These are phyloP conservation scores for Napeogenes sylphis DNA, from an alignment of 2,888 invertebrate genomes.

Conservation along the genomic window DNA sequence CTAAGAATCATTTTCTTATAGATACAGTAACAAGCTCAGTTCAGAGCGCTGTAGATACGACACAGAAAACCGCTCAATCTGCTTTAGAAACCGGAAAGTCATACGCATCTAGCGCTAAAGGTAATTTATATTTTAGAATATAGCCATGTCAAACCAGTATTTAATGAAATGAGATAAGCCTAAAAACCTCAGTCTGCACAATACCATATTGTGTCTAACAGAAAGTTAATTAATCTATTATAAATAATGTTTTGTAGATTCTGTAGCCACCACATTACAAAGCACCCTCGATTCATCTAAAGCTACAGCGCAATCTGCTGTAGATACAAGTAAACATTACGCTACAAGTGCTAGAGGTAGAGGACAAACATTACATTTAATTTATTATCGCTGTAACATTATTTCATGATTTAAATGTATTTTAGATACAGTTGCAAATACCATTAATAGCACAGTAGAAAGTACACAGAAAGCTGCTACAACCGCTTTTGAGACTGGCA, in stretches of 20 bases:
- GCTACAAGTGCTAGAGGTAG: constrained; percentile 48
- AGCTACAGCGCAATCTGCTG: constrained; percentile 46
- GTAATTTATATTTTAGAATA: constrained; percentile 12
- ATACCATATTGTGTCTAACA: no score
- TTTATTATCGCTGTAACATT: no score
- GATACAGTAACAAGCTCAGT: constrained; percentile 37
- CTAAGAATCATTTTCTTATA: constrained; percentile 23
- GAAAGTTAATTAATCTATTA: no score
- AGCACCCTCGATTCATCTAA: constrained; percentile 42
- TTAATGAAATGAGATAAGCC: no score
- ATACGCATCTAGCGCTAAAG: constrained; percentile 27
- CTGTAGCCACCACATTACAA: constrained; percentile 42
- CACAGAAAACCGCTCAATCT: constrained; percentile 47
- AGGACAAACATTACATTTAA: not conserved
- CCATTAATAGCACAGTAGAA: constrained; percentile 43
- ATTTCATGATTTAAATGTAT: constrained; percentile 16
- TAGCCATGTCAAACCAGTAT: no score
- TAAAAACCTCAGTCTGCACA: no score
- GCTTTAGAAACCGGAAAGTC: constrained; percentile 39
- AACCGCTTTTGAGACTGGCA: constrained; percentile 49
- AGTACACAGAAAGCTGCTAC: constrained; percentile 49
- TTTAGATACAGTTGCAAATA: constrained; percentile 42
- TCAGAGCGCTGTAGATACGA: constrained; percentile 35
- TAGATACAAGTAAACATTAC: constrained; percentile 51
- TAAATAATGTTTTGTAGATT: constrained; percentile 43